Base-by-base conservation (phyloP, 92 coral and sea anemone species). In the Heteractis magnifica region DNA sequence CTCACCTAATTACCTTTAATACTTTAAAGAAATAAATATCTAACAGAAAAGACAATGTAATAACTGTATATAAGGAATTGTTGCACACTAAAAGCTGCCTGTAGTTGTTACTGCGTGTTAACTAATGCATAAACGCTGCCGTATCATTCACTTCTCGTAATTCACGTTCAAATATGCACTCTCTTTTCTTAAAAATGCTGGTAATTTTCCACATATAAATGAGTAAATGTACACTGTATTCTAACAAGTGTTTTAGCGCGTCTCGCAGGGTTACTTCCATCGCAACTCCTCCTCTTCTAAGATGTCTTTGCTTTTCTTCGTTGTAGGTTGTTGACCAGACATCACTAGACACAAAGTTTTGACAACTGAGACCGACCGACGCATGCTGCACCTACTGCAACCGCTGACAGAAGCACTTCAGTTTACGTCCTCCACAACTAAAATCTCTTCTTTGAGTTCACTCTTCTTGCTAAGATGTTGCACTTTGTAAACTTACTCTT, bases 301-400 rank as follows among this genome's bases (percentile, higher is more conserved):
- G 73, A 68, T 60, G 4, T 68, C 56, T 84, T 76, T 76, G 44
- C 81, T 84, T 84, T 34, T 84, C 80, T 83, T 74, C 60, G 26
- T 85, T 85, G 52, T 85, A 85, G 88, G 88, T 85, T 14, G 77
- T 26, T 21, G 88, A 65, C 48, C 41, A 85, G 83, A 50, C 64
- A 52, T 77, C 88, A 50, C 7, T 77, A 51, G 68, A 77, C 78
- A 85, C 88, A 74, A 77, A 85, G 83, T 72, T 85, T 4, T 85
- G 73, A 68, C 71, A 64, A 64, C 41, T 64, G 71, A 64, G 71
- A 34, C 44, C 44, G 44, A 34, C 44, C 44, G 44, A 64, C 49
- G 73, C 73, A 9, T 68, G 49, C 73, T 68, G 21, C 73, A 23
- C 73, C 23, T 34, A 34, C 44, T 26, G 26, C 26, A 26, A 68